Evolutionary conservation across 2,888 invertebrate species (phyloP).

Genomic region (Nesidiocoris tenuis): DNA sequence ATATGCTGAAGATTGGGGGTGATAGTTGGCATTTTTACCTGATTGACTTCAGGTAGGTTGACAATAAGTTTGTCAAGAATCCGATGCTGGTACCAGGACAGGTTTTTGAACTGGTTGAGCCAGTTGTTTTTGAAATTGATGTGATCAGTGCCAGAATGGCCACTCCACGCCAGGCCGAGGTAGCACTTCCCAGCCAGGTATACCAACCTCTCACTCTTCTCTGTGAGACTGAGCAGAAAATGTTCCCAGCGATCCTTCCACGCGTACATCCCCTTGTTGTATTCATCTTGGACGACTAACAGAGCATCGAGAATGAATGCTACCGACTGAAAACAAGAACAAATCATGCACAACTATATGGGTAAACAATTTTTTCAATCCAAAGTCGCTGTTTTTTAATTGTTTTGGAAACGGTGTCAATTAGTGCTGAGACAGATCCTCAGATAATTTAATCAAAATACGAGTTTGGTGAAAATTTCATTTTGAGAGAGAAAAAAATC

Average conservation of each 20-base stretch:
- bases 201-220: conserved; percentile 2
- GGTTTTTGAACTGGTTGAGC: conserved; percentile 26
- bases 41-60: conserved; percentile 34
- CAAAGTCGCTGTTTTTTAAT: too few relatives aligned
- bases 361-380: too few relatives aligned
- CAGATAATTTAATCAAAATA: too few relatives aligned
- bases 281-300: background rate
- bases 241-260: conserved; percentile 17
- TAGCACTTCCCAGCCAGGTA: conserved; percentile 27
- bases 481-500: too few relatives aligned
- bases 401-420: too few relatives aligned
- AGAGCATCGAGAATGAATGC: background rate
- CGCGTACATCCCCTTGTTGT: conserved; percentile 2
- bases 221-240: conserved; percentile 27
- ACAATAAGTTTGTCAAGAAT: conserved; percentile 37
- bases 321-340: background rate
- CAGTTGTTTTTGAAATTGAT: conserved; percentile 32
- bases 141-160: conserved; percentile 29
- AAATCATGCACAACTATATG: too few relatives aligned
- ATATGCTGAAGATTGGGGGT: too few relatives aligned
- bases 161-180: conserved; percentile 21
- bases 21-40: too few relatives aligned
- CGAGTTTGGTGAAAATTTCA: too few relatives aligned
- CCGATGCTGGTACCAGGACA: conserved; percentile 32
- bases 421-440: too few relatives aligned